Evolutionary conservation across 2,113 vertebrate species (phyloP).

Genomic region (Forbesichthys papilliferus): DNA sequence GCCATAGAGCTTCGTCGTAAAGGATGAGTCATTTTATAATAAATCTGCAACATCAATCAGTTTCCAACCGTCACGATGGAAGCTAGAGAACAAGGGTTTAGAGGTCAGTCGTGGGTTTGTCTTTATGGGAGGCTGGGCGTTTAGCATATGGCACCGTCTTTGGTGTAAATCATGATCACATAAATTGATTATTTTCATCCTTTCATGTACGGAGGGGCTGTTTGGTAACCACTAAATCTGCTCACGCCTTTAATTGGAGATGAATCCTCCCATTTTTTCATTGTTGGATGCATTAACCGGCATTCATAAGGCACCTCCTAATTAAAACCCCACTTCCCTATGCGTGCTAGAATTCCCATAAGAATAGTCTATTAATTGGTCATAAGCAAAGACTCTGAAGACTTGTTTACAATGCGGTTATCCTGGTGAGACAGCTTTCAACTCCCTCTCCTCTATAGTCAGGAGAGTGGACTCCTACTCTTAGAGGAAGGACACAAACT

Average conservation of each 20-base stretch:
- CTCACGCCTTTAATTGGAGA: slow-evolving; percentile 73
- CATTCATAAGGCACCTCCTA: slow-evolving; percentile 73
- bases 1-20: slow-evolving; percentile 40
- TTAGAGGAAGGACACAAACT: slow-evolving; percentile 48
- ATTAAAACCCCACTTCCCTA: slow-evolving; percentile 76
- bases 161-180: slow-evolving; percentile 37
- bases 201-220: slow-evolving; percentile 49
- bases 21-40: slow-evolving; percentile 49
- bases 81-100: slow-evolving; percentile 23
- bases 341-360: slow-evolving; percentile 71
- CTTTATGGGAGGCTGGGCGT: slow-evolving; percentile 8
- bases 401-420: slow-evolving; percentile 60
- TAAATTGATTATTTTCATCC: slow-evolving; percentile 50
- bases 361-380: slow-evolving; percentile 78
- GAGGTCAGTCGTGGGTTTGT: slow-evolving; percentile 48
- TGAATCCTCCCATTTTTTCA: slow-evolving; percentile 75
- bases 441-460: slow-evolving; percentile 56
- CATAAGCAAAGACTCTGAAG: slow-evolving; percentile 74
- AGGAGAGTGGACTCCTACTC: slow-evolving; percentile 79
- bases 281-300: slow-evolving; percentile 71
- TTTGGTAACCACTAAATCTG: slow-evolving; percentile 70
- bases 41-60: slow-evolving; percentile 48
- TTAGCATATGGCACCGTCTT: slow-evolving; percentile 13
- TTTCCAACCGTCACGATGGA: slow-evolving; percentile 23
- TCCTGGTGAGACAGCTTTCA: slow-evolving; percentile 59